Evolutionary conservation across 2,113 vertebrate genomes (phyloP), one percentile per base, ranked within the genome.

Genomic region (Pavo muticus): DNA sequence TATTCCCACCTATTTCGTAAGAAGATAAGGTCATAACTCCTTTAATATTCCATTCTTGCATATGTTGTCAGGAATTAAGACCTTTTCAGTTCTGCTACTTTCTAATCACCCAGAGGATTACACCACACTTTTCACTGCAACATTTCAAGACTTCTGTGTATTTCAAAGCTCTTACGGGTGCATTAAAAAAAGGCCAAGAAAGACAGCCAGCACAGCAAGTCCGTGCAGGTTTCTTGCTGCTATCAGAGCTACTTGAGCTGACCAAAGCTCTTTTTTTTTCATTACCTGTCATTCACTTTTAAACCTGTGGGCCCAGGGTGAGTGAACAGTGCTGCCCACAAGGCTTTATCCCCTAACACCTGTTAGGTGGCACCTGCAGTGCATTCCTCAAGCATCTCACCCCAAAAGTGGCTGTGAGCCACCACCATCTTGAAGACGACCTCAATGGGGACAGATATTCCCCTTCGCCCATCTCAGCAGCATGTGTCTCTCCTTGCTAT

Each of bases 341-440:
- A 68, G 32, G 19, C 45, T 56, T 14, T 16, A 75, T 6, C 63
- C 50, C 68, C 35, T 91, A 75, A 67, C 30, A 17, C 3, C 14
- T 0, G 0, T n/a, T 25, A 27, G 1, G 1, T 29, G 32, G 54
- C 44, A 57, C 52, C 69, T 64, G 15, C 10, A 32, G 72, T 2
- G 2, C n/a, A 21, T 54, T 70, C 68, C 1, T 0, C 0, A 8
- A 67, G 15, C 0, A 0, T 32, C 72, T n/a, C 2, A 0, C 39
- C 44, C 54, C 1, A 1, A 70, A 44, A 29, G 32, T 29, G 27
- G 37, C 25, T 39, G 47, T 52, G 44, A 84, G 4, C 2, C 82
- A 52, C 21, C 48, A 48, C 35, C 60, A 52, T 48, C 77, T 59
- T 1, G 0, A 68, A 37, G 42, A 48, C 50, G 17, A 5, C 54